Evolutionary conservation across 2,113 vertebrate species (phyloP).

Genomic region (Morone saxatilis): DNA sequence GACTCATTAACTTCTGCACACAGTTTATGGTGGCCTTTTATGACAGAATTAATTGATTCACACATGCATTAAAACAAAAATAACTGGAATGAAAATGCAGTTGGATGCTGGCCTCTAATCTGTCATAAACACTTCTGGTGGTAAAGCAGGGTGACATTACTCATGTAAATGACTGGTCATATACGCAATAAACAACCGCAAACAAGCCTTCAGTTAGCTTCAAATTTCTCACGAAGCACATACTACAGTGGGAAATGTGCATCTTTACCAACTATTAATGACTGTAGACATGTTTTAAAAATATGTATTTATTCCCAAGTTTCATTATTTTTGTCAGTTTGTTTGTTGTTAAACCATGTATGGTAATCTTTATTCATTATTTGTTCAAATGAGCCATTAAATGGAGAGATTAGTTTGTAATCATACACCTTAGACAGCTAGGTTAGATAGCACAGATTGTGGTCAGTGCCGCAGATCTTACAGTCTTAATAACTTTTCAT

Average conservation of each 20-base stretch:
- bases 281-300: neutral
- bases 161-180: constrained; percentile 61
- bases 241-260: neutral
- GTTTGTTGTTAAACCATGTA: constrained; percentile 30
- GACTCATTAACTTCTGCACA: constrained; percentile 98
- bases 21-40: constrained; percentile 97
- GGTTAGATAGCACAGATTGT: neutral
- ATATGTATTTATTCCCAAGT: neutral
- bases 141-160: constrained; percentile 56
- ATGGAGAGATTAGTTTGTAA: constrained; percentile 34
- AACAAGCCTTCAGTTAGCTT: constrained; percentile 40
- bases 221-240: neutral
- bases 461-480: neutral
- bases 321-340: neutral
- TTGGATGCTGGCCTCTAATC: constrained; percentile 90
- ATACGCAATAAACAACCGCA: constrained; percentile 58
- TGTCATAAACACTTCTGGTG: constrained; percentile 87
- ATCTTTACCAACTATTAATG: constrained; percentile 1
- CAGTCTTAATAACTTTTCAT: neutral
- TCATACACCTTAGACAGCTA: neutral
- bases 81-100: constrained; percentile 93
- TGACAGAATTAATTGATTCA: constrained; percentile 98
- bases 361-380: constrained; percentile 22
- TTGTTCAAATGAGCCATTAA: constrained; percentile 38
- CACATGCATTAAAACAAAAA: constrained; percentile 99